phyloP scores from a whole-genome alignment of 1,140 invertebrate species.

The Pentalonia nigronervosa region DNA sequence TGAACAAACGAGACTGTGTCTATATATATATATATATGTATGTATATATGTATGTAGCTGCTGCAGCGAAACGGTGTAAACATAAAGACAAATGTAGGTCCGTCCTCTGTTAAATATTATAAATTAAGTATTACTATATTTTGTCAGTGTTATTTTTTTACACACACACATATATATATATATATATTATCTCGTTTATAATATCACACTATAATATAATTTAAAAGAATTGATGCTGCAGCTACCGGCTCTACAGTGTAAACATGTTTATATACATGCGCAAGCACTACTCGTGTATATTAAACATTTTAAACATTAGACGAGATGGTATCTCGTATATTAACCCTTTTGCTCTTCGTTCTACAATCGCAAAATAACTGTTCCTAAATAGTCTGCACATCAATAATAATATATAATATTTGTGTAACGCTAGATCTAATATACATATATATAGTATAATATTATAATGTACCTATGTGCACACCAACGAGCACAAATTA shows the following conservation, averaged over 20 bases:
- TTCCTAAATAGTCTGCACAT: not conserved
- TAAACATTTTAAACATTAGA: not conserved
- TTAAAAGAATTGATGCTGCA: not conserved
- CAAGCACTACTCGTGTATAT: not conserved
- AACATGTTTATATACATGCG: not conserved
- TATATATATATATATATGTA: too few species aligned
- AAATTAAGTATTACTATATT: not conserved
- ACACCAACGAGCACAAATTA: not conserved
- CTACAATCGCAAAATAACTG: not conserved
- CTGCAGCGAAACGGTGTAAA: not conserved
- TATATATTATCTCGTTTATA: not conserved
- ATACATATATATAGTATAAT: not conserved
- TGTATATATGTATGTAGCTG: not conserved
- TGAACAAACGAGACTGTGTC: not conserved
- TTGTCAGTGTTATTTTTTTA: not conserved
- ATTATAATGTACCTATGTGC: not conserved
- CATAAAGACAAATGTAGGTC: conserved; percentile 25
- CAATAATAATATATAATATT: not conserved
- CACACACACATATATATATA: not conserved
- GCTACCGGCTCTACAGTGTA: not conserved
- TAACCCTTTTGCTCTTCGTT: not conserved
- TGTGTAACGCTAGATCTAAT: not conserved
- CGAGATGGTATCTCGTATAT: not conserved
- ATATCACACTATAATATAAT: not conserved
- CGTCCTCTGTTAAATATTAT: conserved; percentile 12